A percentile compares a stretch with the other conserved stretches of the same genome.
Evolutionary conservation across 1,140 invertebrate species (phyloP).

Genomic region (Drosophila bipectinata): DNA sequence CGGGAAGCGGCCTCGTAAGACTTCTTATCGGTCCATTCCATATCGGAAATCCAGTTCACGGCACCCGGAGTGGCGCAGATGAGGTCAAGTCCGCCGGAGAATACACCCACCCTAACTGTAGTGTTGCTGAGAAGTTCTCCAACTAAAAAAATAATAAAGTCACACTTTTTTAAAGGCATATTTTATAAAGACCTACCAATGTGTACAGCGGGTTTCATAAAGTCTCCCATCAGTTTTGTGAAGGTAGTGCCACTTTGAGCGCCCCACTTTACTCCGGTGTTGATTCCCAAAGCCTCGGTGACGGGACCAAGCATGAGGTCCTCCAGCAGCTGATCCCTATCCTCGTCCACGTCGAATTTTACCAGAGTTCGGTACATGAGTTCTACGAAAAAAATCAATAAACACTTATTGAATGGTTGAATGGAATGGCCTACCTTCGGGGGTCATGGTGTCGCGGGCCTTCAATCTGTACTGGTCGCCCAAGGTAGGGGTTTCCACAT

Average conservation of each 20-base stretch:
- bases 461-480: slow-evolving; percentile 48
- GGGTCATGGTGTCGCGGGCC: slow-evolving; percentile 31
- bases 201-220: slow-evolving; percentile 93
- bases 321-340: slow-evolving; percentile 83
- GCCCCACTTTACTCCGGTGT: slow-evolving; percentile 87
- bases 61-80: slow-evolving; percentile 89
- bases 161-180: neutral
- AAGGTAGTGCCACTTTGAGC: slow-evolving; percentile 87
- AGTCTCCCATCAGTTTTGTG: slow-evolving; percentile 87
- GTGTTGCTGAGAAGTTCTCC: slow-evolving; percentile 89
- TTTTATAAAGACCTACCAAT: slow-evolving; percentile 85
- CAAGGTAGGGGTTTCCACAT: slow-evolving; percentile 86
- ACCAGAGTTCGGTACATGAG: slow-evolving; percentile 77
- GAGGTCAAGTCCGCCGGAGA: slow-evolving; percentile 86
- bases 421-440: slow-evolving; percentile 31
- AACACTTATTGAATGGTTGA: neutral
- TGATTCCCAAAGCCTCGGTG: slow-evolving; percentile 87
- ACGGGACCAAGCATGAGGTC: slow-evolving; percentile 90
- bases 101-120: slow-evolving; percentile 73
- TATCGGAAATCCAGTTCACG: slow-evolving; percentile 88
- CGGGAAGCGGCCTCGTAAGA: slow-evolving; percentile 85
- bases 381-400: slow-evolving; percentile 33
- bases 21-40: slow-evolving; percentile 87
- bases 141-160: slow-evolving; percentile 87
- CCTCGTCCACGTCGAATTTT: slow-evolving; percentile 70